Evolutionary conservation across 2,113 vertebrate species (phyloP).

Genomic region (Pachyramphus minor): DNA sequence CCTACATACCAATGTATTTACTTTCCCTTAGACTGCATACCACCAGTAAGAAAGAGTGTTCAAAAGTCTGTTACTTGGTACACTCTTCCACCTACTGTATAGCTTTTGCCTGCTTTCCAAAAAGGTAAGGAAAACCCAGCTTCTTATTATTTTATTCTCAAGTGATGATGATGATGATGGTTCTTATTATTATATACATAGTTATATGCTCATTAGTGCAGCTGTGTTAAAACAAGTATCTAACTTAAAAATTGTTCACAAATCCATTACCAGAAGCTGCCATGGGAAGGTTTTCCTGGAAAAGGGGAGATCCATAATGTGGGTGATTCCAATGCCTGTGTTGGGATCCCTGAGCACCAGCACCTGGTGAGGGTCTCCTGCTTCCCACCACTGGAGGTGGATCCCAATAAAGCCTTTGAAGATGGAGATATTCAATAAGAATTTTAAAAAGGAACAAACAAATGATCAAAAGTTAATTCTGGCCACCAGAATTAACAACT

Average conservation of each 20-base stretch:
- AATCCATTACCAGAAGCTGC: not conserved
- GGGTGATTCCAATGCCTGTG: not conserved
- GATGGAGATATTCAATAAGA: not conserved
- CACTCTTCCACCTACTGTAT: conserved; percentile 83
- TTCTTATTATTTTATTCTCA: conserved; percentile 54
- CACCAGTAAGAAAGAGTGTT: conserved; percentile 82
- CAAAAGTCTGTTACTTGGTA: conserved; percentile 84
- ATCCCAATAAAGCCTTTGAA: not conserved
- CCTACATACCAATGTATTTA: conserved; percentile 76
- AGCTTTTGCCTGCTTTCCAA: conserved; percentile 79
- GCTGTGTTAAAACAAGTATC: not conserved
- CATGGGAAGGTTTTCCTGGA: accelerated
- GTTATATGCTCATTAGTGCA: not conserved
- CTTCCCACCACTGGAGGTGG: not conserved
- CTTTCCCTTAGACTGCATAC: conserved; percentile 81
- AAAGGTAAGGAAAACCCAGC: conserved; percentile 74
- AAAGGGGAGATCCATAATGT: not conserved
- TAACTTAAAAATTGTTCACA: conserved; percentile 51
- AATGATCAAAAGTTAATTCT: not conserved
- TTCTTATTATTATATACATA: not conserved
- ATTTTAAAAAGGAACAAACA: not conserved
- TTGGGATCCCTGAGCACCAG: not conserved
- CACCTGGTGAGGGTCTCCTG: not conserved
- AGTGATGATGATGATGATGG: not conserved
- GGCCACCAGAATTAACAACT: not conserved